A percentile compares a stretch with the other conserved stretches of the same genome.
These are phyloP conservation scores for Oligia fasciuncula DNA, from an alignment of 2,888 invertebrate species.

Conservation along the genomic window DNA sequence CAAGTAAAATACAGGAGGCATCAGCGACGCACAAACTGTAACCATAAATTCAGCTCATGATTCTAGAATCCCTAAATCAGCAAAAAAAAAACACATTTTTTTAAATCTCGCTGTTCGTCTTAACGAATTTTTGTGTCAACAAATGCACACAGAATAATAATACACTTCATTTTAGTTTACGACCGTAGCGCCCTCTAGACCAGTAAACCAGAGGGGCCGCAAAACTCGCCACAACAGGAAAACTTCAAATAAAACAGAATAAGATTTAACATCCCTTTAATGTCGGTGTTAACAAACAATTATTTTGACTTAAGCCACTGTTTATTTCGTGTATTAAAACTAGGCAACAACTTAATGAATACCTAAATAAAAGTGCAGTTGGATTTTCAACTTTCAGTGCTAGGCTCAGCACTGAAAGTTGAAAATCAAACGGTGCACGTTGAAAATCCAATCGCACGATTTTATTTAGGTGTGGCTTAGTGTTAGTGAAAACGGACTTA, in stretches of 20 bases:
- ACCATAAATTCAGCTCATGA: too few species aligned
- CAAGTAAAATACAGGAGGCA: background rate
- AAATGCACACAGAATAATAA: conserved; percentile 39
- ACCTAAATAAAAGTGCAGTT: background rate
- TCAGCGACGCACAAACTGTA: too few species aligned
- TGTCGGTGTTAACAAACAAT: conserved; percentile 72
- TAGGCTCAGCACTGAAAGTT: too few species aligned
- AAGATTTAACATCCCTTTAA: conserved; percentile 55
- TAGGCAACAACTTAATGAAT: background rate
- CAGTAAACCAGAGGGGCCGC: conserved; percentile 24
- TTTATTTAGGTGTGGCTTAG: background rate
- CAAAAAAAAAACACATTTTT: background rate
- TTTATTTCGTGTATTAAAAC: conserved; percentile 19
- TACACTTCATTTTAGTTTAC: conserved; percentile 17
- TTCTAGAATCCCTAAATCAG: too few species aligned
- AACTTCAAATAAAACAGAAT: conserved; percentile 44
- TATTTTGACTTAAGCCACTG: conserved; percentile 67
- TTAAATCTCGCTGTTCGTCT: background rate
- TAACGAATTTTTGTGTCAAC: conserved; percentile 11
- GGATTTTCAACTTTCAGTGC: too few species aligned
- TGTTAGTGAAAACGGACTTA: background rate
- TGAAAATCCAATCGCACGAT: background rate
- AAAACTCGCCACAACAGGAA: conserved; percentile 33
- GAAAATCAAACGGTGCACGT: too few species aligned
- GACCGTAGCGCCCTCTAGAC: conserved; percentile 1